phyloP scores from a whole-genome alignment of 2,113 vertebrate species.

The Oceanodroma tethys region DNA sequence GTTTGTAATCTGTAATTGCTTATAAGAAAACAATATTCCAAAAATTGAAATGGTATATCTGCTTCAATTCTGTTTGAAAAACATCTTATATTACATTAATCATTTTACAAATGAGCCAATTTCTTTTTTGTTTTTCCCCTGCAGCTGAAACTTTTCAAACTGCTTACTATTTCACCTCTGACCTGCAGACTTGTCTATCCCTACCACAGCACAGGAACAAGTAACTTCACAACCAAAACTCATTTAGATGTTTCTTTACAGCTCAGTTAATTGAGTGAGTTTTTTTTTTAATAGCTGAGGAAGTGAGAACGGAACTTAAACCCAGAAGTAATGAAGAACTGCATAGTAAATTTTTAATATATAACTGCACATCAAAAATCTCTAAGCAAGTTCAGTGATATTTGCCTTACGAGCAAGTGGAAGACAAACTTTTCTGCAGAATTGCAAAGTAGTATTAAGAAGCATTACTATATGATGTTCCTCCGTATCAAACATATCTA shows the following conservation, averaged over 20 bases:
- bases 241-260: not conserved
- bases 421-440: not conserved
- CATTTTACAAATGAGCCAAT: not conserved
- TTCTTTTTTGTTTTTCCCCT: not conserved
- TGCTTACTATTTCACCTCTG: not conserved
- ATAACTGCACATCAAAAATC: not conserved
- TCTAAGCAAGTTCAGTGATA: not conserved
- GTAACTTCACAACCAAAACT: not conserved
- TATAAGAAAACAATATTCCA: not conserved
- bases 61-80: not conserved
- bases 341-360: not conserved
- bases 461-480: not conserved
- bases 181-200: not conserved
- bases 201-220: not conserved
- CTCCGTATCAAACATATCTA: not conserved
- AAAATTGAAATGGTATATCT: not conserved
- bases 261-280: not conserved
- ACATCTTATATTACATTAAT: not conserved
- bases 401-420: not conserved
- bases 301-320: not conserved
- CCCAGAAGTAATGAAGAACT: not conserved
- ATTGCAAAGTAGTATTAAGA: not conserved
- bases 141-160: not conserved
- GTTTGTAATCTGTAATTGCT: not conserved
- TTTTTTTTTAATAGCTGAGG: not conserved